phyloP scores from a whole-genome alignment of 2,797 vertebrate species.

The Anolis apletophallus region DNA sequence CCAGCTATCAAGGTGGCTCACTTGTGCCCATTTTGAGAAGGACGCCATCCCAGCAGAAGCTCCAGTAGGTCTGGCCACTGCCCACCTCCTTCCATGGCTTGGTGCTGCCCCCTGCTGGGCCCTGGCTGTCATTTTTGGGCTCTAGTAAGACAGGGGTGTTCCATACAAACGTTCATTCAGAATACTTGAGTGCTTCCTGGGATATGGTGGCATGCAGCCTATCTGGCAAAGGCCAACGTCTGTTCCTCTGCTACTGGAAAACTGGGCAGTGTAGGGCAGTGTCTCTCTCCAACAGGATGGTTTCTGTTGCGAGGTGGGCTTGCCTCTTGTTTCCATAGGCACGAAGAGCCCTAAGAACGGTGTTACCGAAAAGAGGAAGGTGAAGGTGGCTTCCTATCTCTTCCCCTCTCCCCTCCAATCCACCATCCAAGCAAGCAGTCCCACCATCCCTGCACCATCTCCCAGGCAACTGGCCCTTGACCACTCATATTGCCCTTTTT shows the following conservation, averaged over 20 bases:
- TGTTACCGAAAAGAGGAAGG: background rate
- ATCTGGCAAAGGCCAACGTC: conserved; percentile 12
- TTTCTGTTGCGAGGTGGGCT: background rate
- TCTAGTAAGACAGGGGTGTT: conserved; percentile 41
- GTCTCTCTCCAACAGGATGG: conserved; percentile 7
- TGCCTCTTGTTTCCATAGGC: conserved; percentile 7
- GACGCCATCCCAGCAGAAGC: background rate
- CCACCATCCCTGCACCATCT: background rate
- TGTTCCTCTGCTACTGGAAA: conserved; percentile 4
- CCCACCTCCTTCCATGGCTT: conserved; percentile 40
- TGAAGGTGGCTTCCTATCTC: conserved; percentile 3
- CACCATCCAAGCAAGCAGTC: background rate
- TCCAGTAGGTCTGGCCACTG: conserved; percentile 30
- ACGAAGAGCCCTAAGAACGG: background rate
- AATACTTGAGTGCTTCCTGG: conserved; percentile 49
- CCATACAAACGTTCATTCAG: conserved; percentile 36
- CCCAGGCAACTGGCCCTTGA: conserved; percentile 29
- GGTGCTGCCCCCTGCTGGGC: conserved; percentile 46
- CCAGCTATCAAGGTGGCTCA: conserved; percentile 13
- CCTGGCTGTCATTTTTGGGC: conserved; percentile 33
- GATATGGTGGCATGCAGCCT: conserved; percentile 25
- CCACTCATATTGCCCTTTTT: conserved; percentile 45
- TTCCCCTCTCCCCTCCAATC: background rate
- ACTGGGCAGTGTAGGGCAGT: background rate
- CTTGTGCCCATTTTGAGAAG: conserved; percentile 1